Evolutionary conservation across 2,797 vertebrate species (phyloP).

Genomic region (Naso thynnoides): DNA sequence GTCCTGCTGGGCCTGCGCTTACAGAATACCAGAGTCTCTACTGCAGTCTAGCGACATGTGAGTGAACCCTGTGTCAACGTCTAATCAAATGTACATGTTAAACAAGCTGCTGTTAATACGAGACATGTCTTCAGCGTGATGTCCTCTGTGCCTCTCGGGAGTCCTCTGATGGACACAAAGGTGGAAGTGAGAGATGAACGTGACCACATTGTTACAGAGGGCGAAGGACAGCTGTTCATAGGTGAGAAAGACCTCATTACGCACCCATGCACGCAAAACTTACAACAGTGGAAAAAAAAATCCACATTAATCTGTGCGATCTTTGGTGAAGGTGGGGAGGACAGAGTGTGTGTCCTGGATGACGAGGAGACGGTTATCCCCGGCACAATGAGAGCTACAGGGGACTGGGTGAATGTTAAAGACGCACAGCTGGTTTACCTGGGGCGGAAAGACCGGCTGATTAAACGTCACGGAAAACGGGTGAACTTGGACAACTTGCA

Average conservation of each 20-base stretch:
- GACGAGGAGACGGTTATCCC: slow-evolving; percentile 82
- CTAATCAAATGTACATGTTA: background rate
- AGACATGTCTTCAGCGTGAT: slow-evolving; percentile 69
- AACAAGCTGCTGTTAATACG: background rate
- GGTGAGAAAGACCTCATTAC: slow-evolving; percentile 77
- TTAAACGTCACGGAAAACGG: slow-evolving; percentile 93
- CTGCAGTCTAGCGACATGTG: slow-evolving; percentile 59
- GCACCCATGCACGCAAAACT: background rate
- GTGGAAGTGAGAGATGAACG: slow-evolving; percentile 90
- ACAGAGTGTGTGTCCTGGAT: slow-evolving; percentile 92
- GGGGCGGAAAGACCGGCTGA: slow-evolving; percentile 92
- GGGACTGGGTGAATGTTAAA: slow-evolving; percentile 90
- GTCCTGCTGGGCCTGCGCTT: slow-evolving; percentile 95
- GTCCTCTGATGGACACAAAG: slow-evolving; percentile 88
- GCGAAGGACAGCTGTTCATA: slow-evolving; percentile 94
- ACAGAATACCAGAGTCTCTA: slow-evolving; percentile 85
- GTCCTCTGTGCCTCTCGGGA: slow-evolving; percentile 87
- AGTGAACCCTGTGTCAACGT: slow-evolving; percentile 24
- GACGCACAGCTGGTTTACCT: slow-evolving; percentile 86
- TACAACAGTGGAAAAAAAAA: background rate
- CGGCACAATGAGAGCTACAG: slow-evolving; percentile 92
- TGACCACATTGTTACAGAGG: slow-evolving; percentile 85
- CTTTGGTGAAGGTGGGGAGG: slow-evolving; percentile 86
- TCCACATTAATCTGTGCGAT: background rate
- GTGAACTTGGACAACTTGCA: slow-evolving; percentile 89